phyloP scores from a whole-genome alignment of 2,113 vertebrate genomes.

The Urocitellus parryii region DNA sequence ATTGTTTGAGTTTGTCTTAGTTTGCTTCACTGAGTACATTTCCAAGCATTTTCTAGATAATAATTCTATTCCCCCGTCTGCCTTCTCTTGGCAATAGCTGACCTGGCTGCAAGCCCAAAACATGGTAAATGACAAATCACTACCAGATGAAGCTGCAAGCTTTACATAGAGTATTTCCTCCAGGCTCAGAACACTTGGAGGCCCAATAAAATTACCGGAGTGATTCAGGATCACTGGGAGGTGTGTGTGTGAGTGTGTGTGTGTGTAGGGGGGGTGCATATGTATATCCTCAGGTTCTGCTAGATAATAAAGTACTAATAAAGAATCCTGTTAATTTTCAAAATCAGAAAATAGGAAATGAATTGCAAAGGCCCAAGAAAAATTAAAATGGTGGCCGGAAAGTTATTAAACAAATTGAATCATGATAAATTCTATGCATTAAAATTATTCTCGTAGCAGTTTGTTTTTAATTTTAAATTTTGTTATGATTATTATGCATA shows the following conservation, averaged over 20 bases:
- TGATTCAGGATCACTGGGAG: constrained; percentile 79
- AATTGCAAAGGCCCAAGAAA: constrained; percentile 41
- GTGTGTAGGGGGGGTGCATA: background rate
- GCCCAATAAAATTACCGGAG: constrained; percentile 82
- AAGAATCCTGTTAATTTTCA: constrained; percentile 63
- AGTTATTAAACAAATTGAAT: constrained; percentile 44
- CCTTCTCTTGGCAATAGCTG: constrained; percentile 87
- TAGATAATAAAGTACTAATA: constrained; percentile 27
- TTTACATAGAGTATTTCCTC: constrained; percentile 87
- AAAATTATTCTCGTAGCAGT: constrained; percentile 16
- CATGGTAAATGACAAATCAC: constrained; percentile 91
- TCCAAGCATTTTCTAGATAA: constrained; percentile 86
- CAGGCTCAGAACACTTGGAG: constrained; percentile 80
- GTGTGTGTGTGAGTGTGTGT: constrained; percentile 51
- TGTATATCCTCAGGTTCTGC: constrained; percentile 70
- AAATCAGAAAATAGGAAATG: constrained; percentile 65
- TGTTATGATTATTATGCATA: constrained; percentile 30
- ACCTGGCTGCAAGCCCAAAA: constrained; percentile 88
- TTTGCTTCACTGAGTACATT: constrained; percentile 84
- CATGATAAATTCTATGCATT: constrained; percentile 36
- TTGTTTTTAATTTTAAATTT: constrained; percentile 35
- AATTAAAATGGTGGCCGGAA: constrained; percentile 7
- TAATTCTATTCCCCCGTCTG: constrained; percentile 87
- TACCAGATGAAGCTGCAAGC: constrained; percentile 90
- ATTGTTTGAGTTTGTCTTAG: constrained; percentile 79